Percentiles rank a stretch among this genome's conserved stretches.
Evolutionary conservation across 1,140 invertebrate genomes (phyloP).

Genomic region (Meloidogyne floridensis): DNA sequence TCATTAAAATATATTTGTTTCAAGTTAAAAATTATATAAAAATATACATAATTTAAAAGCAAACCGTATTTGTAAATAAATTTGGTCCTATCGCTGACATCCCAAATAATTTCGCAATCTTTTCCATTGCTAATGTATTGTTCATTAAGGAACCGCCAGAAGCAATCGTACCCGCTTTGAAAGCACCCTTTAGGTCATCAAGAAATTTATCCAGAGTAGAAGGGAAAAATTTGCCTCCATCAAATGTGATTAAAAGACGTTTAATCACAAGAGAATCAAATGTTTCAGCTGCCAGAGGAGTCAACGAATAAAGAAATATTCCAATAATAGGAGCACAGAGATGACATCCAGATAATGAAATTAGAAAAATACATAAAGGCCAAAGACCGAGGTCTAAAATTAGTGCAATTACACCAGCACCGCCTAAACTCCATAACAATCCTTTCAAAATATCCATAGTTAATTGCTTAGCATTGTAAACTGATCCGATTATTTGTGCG

Average conservation of each 20-base stretch:
- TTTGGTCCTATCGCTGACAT: not conserved
- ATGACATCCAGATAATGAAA: not conserved
- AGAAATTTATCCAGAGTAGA: not conserved
- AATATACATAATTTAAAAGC: too few relatives aligned
- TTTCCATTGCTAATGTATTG: not conserved
- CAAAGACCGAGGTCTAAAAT: not conserved
- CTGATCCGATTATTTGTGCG: not conserved
- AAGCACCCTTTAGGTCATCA: constrained; percentile 2
- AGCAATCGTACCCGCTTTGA: not conserved
- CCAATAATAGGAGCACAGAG: not conserved
- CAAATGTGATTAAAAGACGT: not conserved
- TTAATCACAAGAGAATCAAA: constrained; percentile 30
- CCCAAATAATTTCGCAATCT: not conserved
- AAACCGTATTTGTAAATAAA: not conserved
- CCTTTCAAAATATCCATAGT: not conserved
- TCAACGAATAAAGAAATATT: constrained; percentile 5
- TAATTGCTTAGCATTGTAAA: constrained; percentile 4
- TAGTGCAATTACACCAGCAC: constrained; percentile 16
- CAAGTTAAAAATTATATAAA: too few relatives aligned
- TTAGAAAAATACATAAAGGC: not conserved
- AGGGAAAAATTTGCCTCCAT: not conserved
- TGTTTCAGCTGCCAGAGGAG: constrained; percentile 22
- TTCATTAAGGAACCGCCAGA: constrained; percentile 14
- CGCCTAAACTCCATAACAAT: not conserved
- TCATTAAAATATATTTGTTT: too few relatives aligned